A percentile compares a stretch with the other conserved stretches of the same genome.
Conservation (phyloP, 2,113 vertebrate genomes). For the Phoxinus phoxinus region DNA sequence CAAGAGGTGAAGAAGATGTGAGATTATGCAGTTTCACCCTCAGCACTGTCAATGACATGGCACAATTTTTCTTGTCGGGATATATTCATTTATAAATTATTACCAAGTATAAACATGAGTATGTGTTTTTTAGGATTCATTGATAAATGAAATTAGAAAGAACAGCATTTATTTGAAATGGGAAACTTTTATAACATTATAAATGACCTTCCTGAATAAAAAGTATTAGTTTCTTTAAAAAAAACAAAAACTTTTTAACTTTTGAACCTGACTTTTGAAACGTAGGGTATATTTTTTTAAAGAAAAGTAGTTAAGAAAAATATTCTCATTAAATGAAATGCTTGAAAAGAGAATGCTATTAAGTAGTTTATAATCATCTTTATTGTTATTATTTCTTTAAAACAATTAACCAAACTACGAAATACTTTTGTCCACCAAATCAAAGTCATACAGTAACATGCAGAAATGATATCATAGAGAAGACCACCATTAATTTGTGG, state of each 20-base stretch:
- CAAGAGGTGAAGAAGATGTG: not conserved
- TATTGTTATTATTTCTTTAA: not conserved
- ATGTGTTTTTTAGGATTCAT: not conserved
- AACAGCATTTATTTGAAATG: not conserved
- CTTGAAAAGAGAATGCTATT: no score
- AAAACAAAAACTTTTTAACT: no score
- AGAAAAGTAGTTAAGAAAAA: no score
- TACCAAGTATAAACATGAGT: no score
- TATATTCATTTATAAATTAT: no score
- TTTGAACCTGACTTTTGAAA: no score
- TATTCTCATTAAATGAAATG: no score
- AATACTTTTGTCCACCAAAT: not conserved
- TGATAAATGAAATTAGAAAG: not conserved
- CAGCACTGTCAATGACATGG: constrained; percentile 8
- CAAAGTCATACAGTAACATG: not conserved
- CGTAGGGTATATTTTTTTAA: no score
- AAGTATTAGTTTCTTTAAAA: not conserved
- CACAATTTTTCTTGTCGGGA: constrained; percentile 9
- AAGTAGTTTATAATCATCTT: not conserved
- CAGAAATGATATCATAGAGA: not conserved
- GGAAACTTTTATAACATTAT: not conserved
- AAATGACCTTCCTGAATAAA: not conserved
- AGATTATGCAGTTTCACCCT: not conserved
- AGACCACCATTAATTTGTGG: not conserved
- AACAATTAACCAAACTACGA: no score